phyloP scores from a whole-genome alignment of 2,888 invertebrate genomes.

The Yponomeuta plumbellus region DNA sequence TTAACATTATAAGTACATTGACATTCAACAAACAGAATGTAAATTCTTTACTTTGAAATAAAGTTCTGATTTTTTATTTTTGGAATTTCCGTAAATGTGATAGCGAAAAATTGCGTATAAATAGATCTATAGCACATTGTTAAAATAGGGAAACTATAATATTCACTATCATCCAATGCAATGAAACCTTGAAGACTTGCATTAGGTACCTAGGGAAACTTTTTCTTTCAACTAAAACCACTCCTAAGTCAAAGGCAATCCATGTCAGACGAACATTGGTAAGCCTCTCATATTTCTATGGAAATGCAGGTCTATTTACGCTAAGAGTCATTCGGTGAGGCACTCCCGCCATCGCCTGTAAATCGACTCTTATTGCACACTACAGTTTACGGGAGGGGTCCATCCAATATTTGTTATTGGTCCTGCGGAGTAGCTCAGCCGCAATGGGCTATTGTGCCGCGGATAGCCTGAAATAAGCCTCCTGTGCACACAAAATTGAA shows the following conservation, averaged over 20 bases:
- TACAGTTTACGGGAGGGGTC: constrained; percentile 17
- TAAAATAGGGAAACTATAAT: no score
- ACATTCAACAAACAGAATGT: no score
- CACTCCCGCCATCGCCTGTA: not conserved
- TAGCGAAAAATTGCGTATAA: no score
- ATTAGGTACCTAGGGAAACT: not conserved
- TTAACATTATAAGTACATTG: no score
- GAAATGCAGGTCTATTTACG: not conserved
- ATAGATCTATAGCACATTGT: no score
- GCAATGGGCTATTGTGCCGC: constrained; percentile 47
- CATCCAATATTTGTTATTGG: constrained; percentile 45
- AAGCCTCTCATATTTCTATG: not conserved
- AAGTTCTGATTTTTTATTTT: no score
- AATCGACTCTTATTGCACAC: not conserved
- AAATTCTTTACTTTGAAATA: no score
- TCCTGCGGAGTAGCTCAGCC: constrained; percentile 31
- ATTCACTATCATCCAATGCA: no score
- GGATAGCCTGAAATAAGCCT: constrained; percentile 16
- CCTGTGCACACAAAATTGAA: not conserved
- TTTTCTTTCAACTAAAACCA: not conserved
- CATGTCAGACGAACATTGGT: not conserved
- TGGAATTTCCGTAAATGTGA: no score
- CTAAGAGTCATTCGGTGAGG: not conserved
- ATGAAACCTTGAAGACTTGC: not conserved
- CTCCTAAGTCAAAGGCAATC: not conserved